Evolutionary conservation across 1,140 invertebrate genomes (phyloP).

Genomic region (Diorhabda elongata): DNA sequence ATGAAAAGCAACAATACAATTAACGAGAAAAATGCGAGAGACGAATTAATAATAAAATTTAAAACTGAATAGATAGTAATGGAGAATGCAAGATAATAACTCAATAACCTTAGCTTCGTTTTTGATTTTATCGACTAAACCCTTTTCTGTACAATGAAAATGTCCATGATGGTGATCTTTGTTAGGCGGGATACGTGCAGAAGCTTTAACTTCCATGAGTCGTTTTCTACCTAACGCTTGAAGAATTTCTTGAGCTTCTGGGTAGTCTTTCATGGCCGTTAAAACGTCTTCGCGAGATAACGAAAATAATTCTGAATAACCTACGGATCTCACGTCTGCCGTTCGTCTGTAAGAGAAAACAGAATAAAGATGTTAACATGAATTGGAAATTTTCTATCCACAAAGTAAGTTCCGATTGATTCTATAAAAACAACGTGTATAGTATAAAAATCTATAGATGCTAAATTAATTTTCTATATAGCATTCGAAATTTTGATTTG

Average conservation of each 20-base stretch:
- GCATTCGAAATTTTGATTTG: too few relatives aligned
- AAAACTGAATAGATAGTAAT: too few relatives aligned
- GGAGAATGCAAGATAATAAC: background rate
- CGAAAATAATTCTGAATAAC: slow-evolving; percentile 93
- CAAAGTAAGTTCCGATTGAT: too few relatives aligned
- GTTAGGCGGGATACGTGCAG: slow-evolving; percentile 46
- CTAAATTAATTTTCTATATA: too few relatives aligned
- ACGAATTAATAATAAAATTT: slow-evolving; percentile 13
- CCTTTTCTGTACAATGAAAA: slow-evolving; percentile 46
- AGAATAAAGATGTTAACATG: background rate
- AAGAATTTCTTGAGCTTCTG: slow-evolving; percentile 90
- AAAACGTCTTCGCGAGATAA: slow-evolving; percentile 92
- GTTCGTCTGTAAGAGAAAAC: slow-evolving; percentile 67
- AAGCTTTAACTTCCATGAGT: slow-evolving; percentile 72
- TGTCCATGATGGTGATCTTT: slow-evolving; percentile 35
- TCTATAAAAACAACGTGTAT: too few relatives aligned
- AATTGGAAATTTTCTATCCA: too few relatives aligned
- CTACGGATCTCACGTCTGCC: slow-evolving; percentile 92
- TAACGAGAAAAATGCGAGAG: background rate
- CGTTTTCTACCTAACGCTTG: slow-evolving; percentile 81
- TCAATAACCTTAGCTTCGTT: slow-evolving; percentile 72
- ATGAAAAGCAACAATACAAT: too few relatives aligned
- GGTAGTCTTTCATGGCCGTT: slow-evolving; percentile 93
- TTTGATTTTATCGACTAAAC: slow-evolving; percentile 75
- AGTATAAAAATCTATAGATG: too few relatives aligned